These are phyloP conservation scores for Phalloptychus januarius DNA, from an alignment of 2,797 vertebrate species.

Conservation along the genomic window DNA sequence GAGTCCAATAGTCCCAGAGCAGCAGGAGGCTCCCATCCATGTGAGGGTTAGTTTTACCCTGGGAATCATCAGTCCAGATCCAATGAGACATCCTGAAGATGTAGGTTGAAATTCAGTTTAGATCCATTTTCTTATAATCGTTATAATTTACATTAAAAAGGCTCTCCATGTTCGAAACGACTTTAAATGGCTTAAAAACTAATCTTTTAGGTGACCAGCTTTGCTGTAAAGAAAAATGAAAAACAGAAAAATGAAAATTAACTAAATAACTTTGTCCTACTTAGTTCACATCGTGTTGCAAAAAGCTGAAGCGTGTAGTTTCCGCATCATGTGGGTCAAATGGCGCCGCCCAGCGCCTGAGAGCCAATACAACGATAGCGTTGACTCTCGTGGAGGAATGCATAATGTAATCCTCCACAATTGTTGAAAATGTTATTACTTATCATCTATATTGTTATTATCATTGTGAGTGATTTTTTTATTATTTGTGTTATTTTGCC, in stretches of 20 bases:
- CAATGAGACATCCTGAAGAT: neutral
- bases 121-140: neutral
- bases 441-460: no score
- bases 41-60: constrained; percentile 3
- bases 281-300: neutral
- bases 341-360: constrained; percentile 17
- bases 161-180: neutral
- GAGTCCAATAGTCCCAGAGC: constrained; percentile 59
- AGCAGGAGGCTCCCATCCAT: constrained; percentile 31
- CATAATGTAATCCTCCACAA: neutral
- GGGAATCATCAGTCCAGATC: neutral
- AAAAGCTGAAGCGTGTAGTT: neutral
- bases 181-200: neutral
- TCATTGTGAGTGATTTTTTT: neutral
- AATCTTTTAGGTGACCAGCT: neutral
- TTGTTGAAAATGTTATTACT: neutral
- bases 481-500: neutral
- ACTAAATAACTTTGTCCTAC: neutral
- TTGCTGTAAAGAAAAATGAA: neutral
- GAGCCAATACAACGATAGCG: neutral
- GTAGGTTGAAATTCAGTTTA: neutral
- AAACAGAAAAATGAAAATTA: no score
- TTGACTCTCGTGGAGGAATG: no score
- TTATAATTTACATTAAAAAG: neutral
- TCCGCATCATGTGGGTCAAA: constrained; percentile 22